phyloP scores from a whole-genome alignment of 1,140 invertebrate genomes.

The Drosophila navojoa region DNA sequence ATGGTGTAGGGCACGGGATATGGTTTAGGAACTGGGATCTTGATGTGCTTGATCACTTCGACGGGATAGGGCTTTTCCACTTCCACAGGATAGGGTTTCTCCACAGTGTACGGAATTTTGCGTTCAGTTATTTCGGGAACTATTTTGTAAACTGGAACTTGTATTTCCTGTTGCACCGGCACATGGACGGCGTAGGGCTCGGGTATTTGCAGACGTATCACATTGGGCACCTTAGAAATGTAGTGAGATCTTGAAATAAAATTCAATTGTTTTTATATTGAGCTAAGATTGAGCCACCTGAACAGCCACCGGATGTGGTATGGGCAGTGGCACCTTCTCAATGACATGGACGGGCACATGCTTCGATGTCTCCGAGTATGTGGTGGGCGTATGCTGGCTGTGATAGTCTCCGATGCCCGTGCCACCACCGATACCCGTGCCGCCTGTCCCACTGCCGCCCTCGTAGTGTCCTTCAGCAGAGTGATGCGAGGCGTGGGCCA shows the following conservation, averaged over 20 bases:
- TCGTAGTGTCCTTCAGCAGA: constrained; percentile 51
- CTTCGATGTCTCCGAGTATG: constrained; percentile 88
- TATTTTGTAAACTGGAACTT: constrained; percentile 89
- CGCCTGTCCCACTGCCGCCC: constrained; percentile 28
- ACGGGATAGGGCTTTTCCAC: constrained; percentile 91
- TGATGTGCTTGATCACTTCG: constrained; percentile 90
- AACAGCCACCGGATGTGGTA: constrained; percentile 90
- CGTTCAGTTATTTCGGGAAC: constrained; percentile 88
- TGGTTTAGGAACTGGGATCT: constrained; percentile 90
- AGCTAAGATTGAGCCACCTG: constrained; percentile 64
- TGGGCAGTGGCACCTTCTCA: constrained; percentile 90
- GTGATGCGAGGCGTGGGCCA: constrained; percentile 65
- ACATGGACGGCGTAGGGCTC: constrained; percentile 90
- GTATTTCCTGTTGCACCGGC: constrained; percentile 89
- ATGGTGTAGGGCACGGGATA: constrained; percentile 92
- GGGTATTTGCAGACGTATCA: constrained; percentile 90
- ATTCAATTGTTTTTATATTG: neutral
- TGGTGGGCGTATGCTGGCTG: constrained; percentile 82
- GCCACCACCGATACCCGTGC: constrained; percentile 16
- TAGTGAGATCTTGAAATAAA: neutral
- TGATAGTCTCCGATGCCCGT: constrained; percentile 41
- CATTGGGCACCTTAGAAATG: constrained; percentile 86
- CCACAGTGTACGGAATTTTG: constrained; percentile 90
- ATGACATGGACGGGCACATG: constrained; percentile 89
- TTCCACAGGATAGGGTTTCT: constrained; percentile 90